Evolutionary conservation across 2,113 vertebrate species (phyloP).

Genomic region (Rhinolophus ferrumequinum): DNA sequence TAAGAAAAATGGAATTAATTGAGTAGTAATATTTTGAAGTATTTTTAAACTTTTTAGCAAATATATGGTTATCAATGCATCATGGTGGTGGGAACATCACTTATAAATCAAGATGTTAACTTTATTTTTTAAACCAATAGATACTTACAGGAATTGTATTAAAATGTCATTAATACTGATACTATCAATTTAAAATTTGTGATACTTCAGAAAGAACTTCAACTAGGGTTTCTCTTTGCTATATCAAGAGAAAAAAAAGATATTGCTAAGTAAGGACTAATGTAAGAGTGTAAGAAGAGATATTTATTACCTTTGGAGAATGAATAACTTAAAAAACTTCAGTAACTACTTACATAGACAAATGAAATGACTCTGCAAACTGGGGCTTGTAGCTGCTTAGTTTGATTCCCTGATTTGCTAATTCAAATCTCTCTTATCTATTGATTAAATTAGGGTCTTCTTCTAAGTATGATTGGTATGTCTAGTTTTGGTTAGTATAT

Average conservation of each 20-base stretch:
- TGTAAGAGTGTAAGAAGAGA: background rate
- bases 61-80: background rate
- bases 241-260: background rate
- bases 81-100: background rate
- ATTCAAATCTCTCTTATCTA: conserved; percentile 32
- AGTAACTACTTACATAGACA: background rate
- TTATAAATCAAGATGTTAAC: background rate
- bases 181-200: conserved; percentile 20
- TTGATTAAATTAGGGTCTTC: background rate
- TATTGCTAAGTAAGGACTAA: background rate
- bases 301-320: background rate
- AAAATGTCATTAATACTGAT: conserved; percentile 16
- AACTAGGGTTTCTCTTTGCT: conserved; percentile 4
- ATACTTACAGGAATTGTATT: background rate
- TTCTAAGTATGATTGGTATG: background rate
- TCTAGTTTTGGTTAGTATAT: background rate
- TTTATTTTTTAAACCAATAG: conserved; percentile 34
- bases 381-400: background rate
- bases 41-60: background rate
- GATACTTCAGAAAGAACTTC: background rate
- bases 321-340: conserved; percentile 43
- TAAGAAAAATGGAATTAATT: conserved; percentile 19
- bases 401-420: conserved; percentile 2
- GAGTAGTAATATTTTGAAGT: background rate
- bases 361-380: background rate